Percentiles rank a stretch among this genome's conserved stretches.
Conservation (phyloP, 2,113 vertebrate genomes). For the Hemichromis elongatus region DNA sequence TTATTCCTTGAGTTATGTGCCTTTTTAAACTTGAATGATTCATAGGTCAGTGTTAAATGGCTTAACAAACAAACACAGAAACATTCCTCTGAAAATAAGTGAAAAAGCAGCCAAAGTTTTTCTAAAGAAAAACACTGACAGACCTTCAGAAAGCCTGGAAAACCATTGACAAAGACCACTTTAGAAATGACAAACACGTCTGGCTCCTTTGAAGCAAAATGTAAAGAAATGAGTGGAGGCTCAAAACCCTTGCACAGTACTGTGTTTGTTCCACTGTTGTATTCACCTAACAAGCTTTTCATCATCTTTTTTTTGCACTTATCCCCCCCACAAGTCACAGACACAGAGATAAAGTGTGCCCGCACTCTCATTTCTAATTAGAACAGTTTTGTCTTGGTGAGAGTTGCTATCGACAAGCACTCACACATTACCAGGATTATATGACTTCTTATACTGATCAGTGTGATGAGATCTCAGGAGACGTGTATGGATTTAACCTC, state of each 20-base stretch:
- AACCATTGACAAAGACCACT: neutral
- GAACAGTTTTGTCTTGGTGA: conserved; percentile 33
- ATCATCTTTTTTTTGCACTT: conserved; percentile 1
- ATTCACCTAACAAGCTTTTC: conserved; percentile 2
- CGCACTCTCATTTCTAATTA: conserved; percentile 45
- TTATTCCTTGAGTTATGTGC: neutral
- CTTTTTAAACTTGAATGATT: neutral
- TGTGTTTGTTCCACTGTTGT: conserved; percentile 28
- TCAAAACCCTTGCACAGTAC: neutral
- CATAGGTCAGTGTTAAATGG: neutral
- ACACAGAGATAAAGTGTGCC: conserved; percentile 8
- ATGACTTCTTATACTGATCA: conserved; percentile 52
- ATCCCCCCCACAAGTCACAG: neutral
- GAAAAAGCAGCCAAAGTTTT: neutral
- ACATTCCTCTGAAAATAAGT: neutral
- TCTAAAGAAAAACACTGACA: neutral
- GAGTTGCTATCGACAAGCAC: conserved; percentile 44
- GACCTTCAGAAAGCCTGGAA: neutral
- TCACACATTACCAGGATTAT: conserved; percentile 52
- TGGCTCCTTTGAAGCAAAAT: neutral
- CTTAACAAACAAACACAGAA: neutral
- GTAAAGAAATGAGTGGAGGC: neutral
- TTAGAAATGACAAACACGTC: neutral
- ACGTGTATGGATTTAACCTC: conserved; percentile 56
- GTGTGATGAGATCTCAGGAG: conserved; percentile 52